Percentiles rank a stretch among this genome's conserved stretches.
These are phyloP conservation scores for Emydura subglobosa DNA, from an alignment of 2,113 vertebrate species.

Conservation along the genomic window DNA sequence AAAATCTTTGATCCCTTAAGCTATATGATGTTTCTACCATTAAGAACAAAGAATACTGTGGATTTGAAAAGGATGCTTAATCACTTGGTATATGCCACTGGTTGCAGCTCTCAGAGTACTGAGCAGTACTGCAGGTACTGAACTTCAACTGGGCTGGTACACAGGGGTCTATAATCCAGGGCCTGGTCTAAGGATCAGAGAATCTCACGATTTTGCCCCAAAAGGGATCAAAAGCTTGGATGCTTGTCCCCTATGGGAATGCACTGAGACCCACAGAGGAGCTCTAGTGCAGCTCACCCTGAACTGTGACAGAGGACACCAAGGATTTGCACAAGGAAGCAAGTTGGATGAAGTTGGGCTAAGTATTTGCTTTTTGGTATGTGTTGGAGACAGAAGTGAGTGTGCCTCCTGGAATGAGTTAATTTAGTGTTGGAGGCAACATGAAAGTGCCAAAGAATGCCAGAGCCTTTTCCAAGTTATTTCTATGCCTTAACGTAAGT, in stretches of 20 bases:
- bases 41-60: neutral
- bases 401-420: neutral
- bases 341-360: neutral
- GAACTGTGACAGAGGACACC: neutral
- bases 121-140: neutral
- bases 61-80: neutral
- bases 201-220: neutral
- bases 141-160: neutral
- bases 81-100: accelerated
- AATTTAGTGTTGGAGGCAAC: neutral
- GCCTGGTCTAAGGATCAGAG: neutral
- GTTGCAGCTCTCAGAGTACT: neutral
- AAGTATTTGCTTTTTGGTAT: neutral
- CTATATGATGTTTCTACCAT: neutral
- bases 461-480: neutral
- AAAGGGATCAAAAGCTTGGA: too few relatives aligned
- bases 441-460: accelerated
- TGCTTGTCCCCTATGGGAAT: too few relatives aligned
- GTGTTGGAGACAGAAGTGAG: neutral
- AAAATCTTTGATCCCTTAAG: neutral
- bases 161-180: accelerated
- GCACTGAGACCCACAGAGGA: neutral
- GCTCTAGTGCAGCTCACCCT: neutral
- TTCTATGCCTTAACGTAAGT: neutral
- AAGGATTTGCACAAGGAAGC: neutral